A percentile compares a stretch with the other conserved stretches of the same genome.
Evolutionary conservation across 64 coral and sea anemone genomes (phyloP).

Genomic region (Platygyra sinensis): DNA sequence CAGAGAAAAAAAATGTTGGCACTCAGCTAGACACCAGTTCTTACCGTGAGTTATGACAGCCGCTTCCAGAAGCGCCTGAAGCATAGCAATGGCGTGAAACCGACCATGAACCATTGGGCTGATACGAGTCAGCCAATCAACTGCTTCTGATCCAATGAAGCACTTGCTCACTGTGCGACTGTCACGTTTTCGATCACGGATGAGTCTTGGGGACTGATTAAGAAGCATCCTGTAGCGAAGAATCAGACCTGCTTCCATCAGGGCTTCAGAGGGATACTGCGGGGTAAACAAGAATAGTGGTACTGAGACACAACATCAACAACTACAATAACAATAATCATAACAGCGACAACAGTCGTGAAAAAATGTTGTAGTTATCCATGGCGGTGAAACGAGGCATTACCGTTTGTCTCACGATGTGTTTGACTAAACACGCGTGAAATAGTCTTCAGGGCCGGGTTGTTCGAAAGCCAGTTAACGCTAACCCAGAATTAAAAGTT

Average conservation of each 20-base stretch:
- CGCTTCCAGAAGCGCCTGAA: slow-evolving; percentile 86
- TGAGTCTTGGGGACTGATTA: slow-evolving; percentile 61
- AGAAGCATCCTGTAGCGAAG: slow-evolving; percentile 19
- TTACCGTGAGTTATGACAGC: slow-evolving; percentile 69
- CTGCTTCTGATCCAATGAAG: slow-evolving; percentile 75
- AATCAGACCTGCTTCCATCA: slow-evolving; percentile 9
- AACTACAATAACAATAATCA: too few relatives aligned
- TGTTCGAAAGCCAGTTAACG: too few relatives aligned
- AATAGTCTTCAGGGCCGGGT: too few relatives aligned
- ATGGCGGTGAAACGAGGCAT: too few relatives aligned
- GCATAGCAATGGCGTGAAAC: slow-evolving; percentile 67
- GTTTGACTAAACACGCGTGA: too few relatives aligned
- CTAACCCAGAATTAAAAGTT: too few relatives aligned
- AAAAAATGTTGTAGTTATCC: too few relatives aligned
- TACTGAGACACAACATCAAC: too few relatives aligned
- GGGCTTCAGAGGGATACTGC: background rate
- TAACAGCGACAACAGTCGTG: too few relatives aligned
- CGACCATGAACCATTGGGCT: slow-evolving; percentile 79
- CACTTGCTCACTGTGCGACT: slow-evolving; percentile 27
- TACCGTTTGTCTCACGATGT: too few relatives aligned
- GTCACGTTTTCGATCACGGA: slow-evolving; percentile 56
- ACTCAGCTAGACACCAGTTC: background rate
- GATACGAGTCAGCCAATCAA: slow-evolving; percentile 74
- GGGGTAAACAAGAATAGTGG: background rate
- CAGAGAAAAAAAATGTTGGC: background rate